phyloP scores from a whole-genome alignment of 2,797 vertebrate genomes.

The Cyclopterus lumpus region DNA sequence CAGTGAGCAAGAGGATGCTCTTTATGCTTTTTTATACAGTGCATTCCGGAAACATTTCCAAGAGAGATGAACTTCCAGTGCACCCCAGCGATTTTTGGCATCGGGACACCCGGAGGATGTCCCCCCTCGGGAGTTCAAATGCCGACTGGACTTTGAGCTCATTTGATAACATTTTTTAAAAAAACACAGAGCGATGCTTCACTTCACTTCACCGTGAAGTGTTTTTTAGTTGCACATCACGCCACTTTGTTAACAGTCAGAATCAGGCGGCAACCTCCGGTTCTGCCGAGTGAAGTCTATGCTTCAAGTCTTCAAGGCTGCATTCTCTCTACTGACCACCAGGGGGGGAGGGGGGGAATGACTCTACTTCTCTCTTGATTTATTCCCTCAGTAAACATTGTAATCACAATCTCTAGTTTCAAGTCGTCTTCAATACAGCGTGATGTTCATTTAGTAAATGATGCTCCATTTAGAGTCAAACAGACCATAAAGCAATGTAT shows the following conservation, averaged over 20 bases:
- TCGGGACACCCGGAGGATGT: neutral
- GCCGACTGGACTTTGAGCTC: neutral
- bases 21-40: constrained; percentile 18
- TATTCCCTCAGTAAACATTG: too few species aligned
- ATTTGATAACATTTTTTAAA: too few species aligned
- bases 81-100: constrained; percentile 14
- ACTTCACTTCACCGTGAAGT: neutral
- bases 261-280: neutral
- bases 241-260: neutral
- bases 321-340: too few species aligned
- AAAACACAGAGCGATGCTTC: neutral
- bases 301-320: too few species aligned
- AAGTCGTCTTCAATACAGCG: too few species aligned
- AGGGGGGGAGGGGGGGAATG: too few species aligned
- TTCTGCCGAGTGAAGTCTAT: too few species aligned
- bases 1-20: constrained; percentile 28
- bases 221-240: neutral
- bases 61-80: constrained; percentile 34
- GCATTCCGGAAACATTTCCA: constrained; percentile 44
- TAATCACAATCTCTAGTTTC: too few species aligned
- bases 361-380: too few species aligned
- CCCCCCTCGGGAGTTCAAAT: constrained; percentile 18
- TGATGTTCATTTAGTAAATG: too few species aligned
- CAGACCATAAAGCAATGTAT: too few species aligned
- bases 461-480: too few species aligned